phyloP scores from a whole-genome alignment of 2,113 vertebrate species.

The Elaphurus davidianus region DNA sequence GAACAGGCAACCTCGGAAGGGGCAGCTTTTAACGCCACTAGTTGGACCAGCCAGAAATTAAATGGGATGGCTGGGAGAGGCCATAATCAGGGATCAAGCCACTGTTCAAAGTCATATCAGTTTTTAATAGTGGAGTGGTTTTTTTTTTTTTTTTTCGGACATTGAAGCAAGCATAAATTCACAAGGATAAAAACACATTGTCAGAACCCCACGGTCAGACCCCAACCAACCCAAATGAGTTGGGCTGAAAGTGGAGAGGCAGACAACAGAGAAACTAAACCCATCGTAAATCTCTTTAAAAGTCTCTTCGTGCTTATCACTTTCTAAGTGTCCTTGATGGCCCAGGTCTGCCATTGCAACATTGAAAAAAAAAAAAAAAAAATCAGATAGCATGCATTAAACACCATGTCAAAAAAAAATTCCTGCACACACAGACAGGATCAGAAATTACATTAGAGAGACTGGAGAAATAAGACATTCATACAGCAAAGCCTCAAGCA shows the following conservation, averaged over 20 bases:
- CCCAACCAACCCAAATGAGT: not conserved
- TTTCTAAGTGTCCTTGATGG: constrained; percentile 40
- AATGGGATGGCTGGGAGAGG: constrained; percentile 4
- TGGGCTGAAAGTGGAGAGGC: not conserved
- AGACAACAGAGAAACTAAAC: not conserved
- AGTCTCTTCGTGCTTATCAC: constrained; percentile 32
- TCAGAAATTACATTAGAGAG: not conserved
- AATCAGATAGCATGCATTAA: not conserved
- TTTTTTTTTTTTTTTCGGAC: not conserved
- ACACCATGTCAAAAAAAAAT: not conserved
- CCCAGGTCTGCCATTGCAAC: not conserved
- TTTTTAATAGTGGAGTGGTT: not conserved
- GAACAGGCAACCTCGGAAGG: not conserved
- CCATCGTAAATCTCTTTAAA: constrained; percentile 35
- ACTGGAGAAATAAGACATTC: constrained; percentile 17
- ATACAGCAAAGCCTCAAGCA: not conserved
- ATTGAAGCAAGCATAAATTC: constrained; percentile 57
- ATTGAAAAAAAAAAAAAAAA: not conserved
- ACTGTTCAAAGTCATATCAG: constrained; percentile 33
- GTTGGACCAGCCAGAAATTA: constrained; percentile 37
- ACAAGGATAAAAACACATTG: constrained; percentile 41
- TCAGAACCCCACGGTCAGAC: constrained; percentile 46
- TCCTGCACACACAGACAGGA: not conserved
- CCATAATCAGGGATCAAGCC: constrained; percentile 33
- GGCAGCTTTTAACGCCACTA: constrained; percentile 32